Percentiles rank a stretch among this genome's conserved stretches.
These are phyloP conservation scores for Taphrorychus bicolor DNA, from an alignment of 2,888 invertebrate genomes.

Conservation along the genomic window DNA sequence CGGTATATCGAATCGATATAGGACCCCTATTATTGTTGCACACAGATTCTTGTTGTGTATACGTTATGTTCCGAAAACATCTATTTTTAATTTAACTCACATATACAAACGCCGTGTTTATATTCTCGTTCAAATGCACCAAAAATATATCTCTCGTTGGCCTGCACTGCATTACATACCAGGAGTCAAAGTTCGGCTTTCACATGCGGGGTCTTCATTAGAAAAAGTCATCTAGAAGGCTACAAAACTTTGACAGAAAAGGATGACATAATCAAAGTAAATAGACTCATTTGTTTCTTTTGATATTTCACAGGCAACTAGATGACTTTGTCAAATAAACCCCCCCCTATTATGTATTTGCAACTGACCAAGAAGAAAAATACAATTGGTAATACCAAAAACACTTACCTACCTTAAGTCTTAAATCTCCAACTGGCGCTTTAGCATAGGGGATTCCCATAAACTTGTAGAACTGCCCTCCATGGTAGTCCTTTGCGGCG, in stretches of 20 bases:
- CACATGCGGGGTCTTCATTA: too few species aligned
- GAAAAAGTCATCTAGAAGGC: too few species aligned
- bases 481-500: constrained; percentile 46
- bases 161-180: too few species aligned
- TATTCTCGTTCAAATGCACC: background rate
- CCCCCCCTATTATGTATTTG: too few species aligned
- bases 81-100: background rate
- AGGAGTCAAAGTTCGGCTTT: too few species aligned
- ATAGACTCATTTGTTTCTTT: too few species aligned
- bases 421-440: constrained; percentile 40
- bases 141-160: too few species aligned
- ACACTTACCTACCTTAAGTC: constrained; percentile 38
- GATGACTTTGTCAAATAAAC: too few species aligned
- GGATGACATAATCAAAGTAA: too few species aligned
- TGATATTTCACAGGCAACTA: too few species aligned
- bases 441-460: constrained; percentile 56
- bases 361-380: too few species aligned
- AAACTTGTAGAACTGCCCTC: constrained; percentile 51
- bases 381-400: background rate
- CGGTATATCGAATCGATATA: background rate
- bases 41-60: background rate
- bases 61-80: background rate
- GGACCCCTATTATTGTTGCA: background rate
- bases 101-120: background rate
- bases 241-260: too few species aligned